Evolutionary conservation across 2,113 vertebrate genomes (phyloP).

Genomic region (Nannobrachium achirus): DNA sequence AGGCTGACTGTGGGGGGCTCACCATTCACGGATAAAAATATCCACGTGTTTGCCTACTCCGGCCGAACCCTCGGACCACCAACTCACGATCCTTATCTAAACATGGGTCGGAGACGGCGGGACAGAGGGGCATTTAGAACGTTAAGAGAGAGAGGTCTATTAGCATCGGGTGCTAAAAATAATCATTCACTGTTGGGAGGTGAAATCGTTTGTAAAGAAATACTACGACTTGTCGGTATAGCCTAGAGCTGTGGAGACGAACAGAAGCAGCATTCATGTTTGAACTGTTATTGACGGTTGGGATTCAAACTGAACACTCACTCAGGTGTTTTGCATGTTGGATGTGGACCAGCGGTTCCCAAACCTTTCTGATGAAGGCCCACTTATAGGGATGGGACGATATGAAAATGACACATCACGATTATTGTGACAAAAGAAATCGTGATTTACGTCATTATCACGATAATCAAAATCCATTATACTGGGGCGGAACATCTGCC

Average conservation of each 20-base stretch:
- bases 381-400: too few species aligned
- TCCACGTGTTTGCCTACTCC: constrained; percentile 47
- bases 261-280: constrained; percentile 61
- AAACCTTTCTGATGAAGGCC: too few species aligned
- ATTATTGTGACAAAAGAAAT: too few species aligned
- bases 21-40: constrained; percentile 59
- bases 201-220: too few species aligned
- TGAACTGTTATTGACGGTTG: constrained; percentile 14
- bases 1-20: not conserved
- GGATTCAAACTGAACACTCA: constrained; percentile 26
- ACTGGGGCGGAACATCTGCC: too few species aligned
- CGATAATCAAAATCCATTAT: too few species aligned
- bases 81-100: constrained; percentile 53
- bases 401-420: too few species aligned
- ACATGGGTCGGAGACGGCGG: constrained; percentile 34
- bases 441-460: too few species aligned
- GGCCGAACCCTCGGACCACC: constrained; percentile 12
- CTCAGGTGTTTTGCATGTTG: constrained; percentile 4
- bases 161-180: constrained; percentile 58
- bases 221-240: too few species aligned
- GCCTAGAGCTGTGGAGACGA: not conserved
- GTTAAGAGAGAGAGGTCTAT: constrained; percentile 40
- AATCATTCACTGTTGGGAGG: constrained; percentile 25
- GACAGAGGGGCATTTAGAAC: constrained; percentile 62
- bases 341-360: too few species aligned